Base-by-base conservation (phyloP, 1,140 invertebrate species). In the Drosophila watanabei region DNA sequence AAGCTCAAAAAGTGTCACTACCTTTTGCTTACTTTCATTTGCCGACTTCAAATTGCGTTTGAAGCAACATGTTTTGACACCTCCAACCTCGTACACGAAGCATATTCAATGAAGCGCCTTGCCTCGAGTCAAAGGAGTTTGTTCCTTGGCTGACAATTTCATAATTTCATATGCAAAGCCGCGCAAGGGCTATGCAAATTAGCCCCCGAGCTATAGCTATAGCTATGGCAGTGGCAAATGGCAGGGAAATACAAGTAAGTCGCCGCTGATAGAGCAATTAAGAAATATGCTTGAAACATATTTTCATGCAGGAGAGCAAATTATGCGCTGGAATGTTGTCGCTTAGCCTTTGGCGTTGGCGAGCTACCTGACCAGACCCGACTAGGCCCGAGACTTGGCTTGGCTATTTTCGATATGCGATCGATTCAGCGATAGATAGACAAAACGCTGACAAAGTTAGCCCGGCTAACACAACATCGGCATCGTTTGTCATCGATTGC, bases 251-350 rank as follows among this genome's bases (percentile, higher is more conserved):
- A 56, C 49, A 37, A 14, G 52, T 8, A 60, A 65, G 10, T 5
- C 32, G 51, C 13, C 77, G 75, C 73, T 88, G 85, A 88, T 88
- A 88, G 80, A 88, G 86, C 85, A 88, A 88, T 88, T 88, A 88
- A 88, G 85, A 82, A 83, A 73, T 73, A 73, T 73, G 69, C 78
- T 82, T 57, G 72, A 57, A 77, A 83, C 85, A 88, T 89, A 89
- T 82, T 87, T 87, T 68, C 73, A 89, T 81, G 85, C 87, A 83
- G 82, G 72, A 89, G 79, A 80, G 70, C 59, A 85, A 75, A 81
- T 82, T 89, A 88, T 88, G 85, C 85, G 65, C 57, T 76, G 85
- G 85, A 89, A 88, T 88, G 85, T 79, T 65, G 85, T 77, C 51
- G 60, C 24, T 57, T 64, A 58, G 79, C 64, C 79, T 83, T 68